Base-by-base conservation (phyloP, 2,888 invertebrate species). In the Meteorus colon region DNA sequence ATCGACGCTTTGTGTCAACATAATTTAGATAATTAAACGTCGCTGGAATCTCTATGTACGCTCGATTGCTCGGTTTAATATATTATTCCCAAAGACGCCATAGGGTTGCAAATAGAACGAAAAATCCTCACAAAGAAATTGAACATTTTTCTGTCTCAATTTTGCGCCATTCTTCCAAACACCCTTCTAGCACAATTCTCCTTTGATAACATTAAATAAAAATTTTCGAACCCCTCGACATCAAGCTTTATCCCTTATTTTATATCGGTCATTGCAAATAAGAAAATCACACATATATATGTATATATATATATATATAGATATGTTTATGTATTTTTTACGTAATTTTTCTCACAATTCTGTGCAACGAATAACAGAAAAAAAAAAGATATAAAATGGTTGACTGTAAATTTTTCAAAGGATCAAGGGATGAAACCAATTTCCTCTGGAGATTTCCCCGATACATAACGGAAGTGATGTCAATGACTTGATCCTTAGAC, bases 361-460 rank as follows among this genome's bases (percentile, higher is more conserved):
- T 4, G 14, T 48, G 48, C n/a, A 48, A 55, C 16, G n/a, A 19
- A 14, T 1, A 51, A 51, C 5, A 55, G 19, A 16, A 10, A 48
- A 5, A 19, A 29, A 37, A 48, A 34, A 41, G 34, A 45, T 34
- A 31, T 48, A 66, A 55, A 66, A 67, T 66, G 55, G 48, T 71
- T 24, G 75, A 59, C 55, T 14, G 31, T 37, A 34, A 60, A 51
- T 59, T 48, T 34, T 19, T 29, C 75, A 81, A 71, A 77, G 70
- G 84, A 85, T 85, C 85, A 83, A 83, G 81, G 79, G 85, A 85
- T 84, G 82, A 84, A 82, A 81, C 82, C 84, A 85, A 85, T 85
- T 85, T 85, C 84, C 84, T 80, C 79, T 73, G 80, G 80, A 80
- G 78, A 78, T 82, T 82, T 60, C 5, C 6, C 24, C 19, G 8